Evolutionary conservation across 2,888 invertebrate species (phyloP).

Genomic region (Caenorhabditis doughertyi): DNA sequence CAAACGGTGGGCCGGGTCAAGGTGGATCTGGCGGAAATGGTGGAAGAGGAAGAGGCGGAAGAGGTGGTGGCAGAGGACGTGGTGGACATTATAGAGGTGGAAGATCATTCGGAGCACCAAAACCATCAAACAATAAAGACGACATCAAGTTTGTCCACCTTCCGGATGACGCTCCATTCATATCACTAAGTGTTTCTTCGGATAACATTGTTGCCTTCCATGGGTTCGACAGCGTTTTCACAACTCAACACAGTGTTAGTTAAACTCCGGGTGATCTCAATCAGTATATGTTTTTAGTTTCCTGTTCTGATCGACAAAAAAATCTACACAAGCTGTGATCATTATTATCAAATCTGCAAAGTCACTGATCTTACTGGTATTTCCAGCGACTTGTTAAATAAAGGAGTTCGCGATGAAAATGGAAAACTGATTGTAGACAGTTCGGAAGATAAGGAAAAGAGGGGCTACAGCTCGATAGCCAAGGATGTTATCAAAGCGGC

Average conservation of each 20-base stretch:
- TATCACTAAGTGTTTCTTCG: slow-evolving; percentile 48
- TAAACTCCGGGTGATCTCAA: neutral
- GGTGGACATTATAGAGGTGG: slow-evolving; percentile 16
- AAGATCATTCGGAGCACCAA: slow-evolving; percentile 12
- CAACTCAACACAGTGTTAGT: slow-evolving; percentile 71
- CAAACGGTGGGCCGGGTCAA: neutral
- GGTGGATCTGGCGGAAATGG: neutral
- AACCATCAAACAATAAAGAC: slow-evolving; percentile 51
- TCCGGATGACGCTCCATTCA: slow-evolving; percentile 38
- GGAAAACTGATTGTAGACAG: slow-evolving; percentile 46
- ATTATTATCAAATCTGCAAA: slow-evolving; percentile 73
- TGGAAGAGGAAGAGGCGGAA: neutral
- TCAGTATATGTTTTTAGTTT: slow-evolving; percentile 47
- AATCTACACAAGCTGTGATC: slow-evolving; percentile 72
- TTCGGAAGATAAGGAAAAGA: slow-evolving; percentile 5
- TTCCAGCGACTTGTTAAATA: slow-evolving; percentile 52
- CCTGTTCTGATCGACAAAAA: slow-evolving; percentile 69
- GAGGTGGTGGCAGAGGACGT: slow-evolving; percentile 24
- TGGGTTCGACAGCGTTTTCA: slow-evolving; percentile 70
- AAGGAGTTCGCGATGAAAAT: slow-evolving; percentile 56
- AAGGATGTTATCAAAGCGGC: slow-evolving; percentile 48
- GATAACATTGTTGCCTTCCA: slow-evolving; percentile 70
- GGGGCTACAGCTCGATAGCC: slow-evolving; percentile 37
- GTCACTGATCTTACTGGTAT: slow-evolving; percentile 62
- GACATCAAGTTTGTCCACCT: slow-evolving; percentile 46